Conservation (phyloP, 2,797 vertebrate genomes). For the Squalus acanthias region DNA sequence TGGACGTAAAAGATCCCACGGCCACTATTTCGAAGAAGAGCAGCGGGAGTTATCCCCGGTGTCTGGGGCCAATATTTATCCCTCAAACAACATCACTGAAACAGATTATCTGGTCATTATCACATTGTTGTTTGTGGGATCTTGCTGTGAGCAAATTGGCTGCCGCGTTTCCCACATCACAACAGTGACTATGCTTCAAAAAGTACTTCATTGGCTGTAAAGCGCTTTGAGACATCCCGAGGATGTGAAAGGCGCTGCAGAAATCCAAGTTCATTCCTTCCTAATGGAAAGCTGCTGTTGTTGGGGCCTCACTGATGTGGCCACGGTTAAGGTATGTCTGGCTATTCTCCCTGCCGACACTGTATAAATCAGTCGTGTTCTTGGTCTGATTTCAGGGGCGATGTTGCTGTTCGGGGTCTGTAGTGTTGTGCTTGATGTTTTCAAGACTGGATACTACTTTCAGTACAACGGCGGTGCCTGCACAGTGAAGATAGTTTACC, state of each 20-base stretch:
- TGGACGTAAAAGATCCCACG: not conserved
- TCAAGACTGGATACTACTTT: conserved; percentile 64
- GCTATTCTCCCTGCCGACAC: not conserved
- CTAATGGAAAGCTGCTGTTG: not conserved
- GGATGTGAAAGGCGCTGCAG: not conserved
- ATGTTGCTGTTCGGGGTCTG: conserved; percentile 69
- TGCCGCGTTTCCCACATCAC: not conserved
- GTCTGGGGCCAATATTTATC: not conserved
- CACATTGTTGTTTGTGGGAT: not conserved
- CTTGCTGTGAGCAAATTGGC: not conserved
- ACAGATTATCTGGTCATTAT: not conserved
- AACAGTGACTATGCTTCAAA: not conserved
- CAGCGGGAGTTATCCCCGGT: not conserved
- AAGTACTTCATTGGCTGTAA: not conserved
- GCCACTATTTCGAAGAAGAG: not conserved
- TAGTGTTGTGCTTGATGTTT: conserved; percentile 67
- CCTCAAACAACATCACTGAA: not conserved
- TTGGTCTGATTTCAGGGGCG: conserved; percentile 57
- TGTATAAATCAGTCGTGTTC: not conserved
- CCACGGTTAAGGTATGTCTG: not conserved
- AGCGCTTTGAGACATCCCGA: not conserved
- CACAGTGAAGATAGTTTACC: conserved; percentile 55
- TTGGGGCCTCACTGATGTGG: not conserved
- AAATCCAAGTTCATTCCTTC: not conserved
- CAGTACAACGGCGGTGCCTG: conserved; percentile 59